These are phyloP conservation scores for Watsonalla binaria DNA, from an alignment of 2,888 invertebrate species.

Conservation along the genomic window DNA sequence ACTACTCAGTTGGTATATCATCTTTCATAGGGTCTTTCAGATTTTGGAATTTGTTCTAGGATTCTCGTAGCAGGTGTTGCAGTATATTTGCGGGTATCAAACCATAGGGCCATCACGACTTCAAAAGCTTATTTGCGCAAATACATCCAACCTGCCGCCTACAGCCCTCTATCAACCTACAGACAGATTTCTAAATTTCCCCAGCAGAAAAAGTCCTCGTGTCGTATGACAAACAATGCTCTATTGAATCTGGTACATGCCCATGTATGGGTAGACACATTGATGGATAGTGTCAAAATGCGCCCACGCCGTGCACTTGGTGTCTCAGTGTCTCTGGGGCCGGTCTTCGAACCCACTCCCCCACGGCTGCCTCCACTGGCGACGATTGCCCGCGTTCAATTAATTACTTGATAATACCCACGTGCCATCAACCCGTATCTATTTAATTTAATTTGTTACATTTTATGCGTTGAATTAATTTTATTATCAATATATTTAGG, in stretches of 20 bases:
- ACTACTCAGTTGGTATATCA: too few relatives aligned
- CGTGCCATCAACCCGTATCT: background rate
- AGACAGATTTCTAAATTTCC: conserved; percentile 6
- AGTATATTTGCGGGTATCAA: too few relatives aligned
- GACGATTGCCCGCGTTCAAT: conserved; percentile 4
- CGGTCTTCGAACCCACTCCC: conserved; percentile 44
- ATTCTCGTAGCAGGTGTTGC: too few relatives aligned
- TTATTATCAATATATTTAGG: too few relatives aligned
- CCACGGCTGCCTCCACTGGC: conserved; percentile 18
- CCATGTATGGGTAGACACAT: conserved; percentile 42
- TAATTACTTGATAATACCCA: conserved; percentile 1
- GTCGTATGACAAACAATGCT: conserved; percentile 27
- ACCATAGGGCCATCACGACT: too few relatives aligned
- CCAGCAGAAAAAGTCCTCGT: conserved; percentile 15
- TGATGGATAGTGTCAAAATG: conserved; percentile 41
- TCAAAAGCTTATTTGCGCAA: background rate
- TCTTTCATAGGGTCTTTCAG: too few relatives aligned
- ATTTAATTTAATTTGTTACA: too few relatives aligned
- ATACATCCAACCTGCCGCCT: background rate
- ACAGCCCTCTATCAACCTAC: conserved; percentile 5
- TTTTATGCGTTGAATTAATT: too few relatives aligned
- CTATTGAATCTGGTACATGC: conserved; percentile 30
- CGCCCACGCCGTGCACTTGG: conserved; percentile 31
- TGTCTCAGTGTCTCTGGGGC: conserved; percentile 6
- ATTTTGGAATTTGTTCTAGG: too few relatives aligned